A percentile compares a stretch with the other conserved stretches of the same genome.
Evolutionary conservation across 1,140 invertebrate species (phyloP).

Genomic region (Drosophila ironensis): DNA sequence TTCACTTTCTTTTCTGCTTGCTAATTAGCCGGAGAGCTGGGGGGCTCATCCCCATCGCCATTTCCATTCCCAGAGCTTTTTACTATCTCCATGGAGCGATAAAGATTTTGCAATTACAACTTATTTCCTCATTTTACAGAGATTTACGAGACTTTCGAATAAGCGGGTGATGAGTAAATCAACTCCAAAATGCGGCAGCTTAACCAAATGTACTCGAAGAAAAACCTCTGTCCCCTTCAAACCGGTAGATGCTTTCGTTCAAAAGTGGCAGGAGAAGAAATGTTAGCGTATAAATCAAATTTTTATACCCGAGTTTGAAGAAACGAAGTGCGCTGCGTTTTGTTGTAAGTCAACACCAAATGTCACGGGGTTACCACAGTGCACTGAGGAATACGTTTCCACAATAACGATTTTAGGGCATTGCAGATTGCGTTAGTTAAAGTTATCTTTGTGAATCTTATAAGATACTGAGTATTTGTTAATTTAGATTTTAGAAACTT

Average conservation of each 20-base stretch:
- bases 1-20: conserved; percentile 12
- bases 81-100: conserved; percentile 13
- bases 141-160: conserved; percentile 25
- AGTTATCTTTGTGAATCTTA: no score
- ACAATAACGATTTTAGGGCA: no score
- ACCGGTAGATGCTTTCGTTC: background rate
- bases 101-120: conserved; percentile 43
- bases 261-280: background rate
- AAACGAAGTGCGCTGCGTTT: background rate
- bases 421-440: no score
- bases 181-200: conserved; percentile 15
- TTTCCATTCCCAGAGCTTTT: background rate
- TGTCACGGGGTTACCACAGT: conserved; percentile 16
- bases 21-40: conserved; percentile 14
- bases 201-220: conserved; percentile 7
- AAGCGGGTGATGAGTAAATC: conserved; percentile 38
- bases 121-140: conserved; percentile 32
- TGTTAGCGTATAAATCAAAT: background rate
- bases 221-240: background rate
- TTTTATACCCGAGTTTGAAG: background rate
- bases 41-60: no score
- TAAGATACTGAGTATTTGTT: no score
- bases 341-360: conserved; percentile 22
- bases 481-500: no score
- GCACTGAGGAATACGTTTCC: conserved; percentile 5